These are phyloP conservation scores for Enhydra lutris DNA, from an alignment of 2,113 vertebrate genomes.

Conservation along the genomic window DNA sequence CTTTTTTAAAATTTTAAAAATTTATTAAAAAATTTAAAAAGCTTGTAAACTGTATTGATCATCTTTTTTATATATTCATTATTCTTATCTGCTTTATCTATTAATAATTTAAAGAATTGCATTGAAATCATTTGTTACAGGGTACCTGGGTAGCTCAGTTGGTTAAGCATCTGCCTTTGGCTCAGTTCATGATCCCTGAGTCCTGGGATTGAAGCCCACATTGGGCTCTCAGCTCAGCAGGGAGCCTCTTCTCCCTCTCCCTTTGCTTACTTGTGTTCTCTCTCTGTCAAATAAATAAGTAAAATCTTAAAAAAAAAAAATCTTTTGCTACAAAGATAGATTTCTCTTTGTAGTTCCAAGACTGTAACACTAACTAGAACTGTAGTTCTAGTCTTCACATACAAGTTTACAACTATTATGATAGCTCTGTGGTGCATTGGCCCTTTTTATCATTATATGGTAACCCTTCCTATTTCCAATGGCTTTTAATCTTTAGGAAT, in stretches of 20 bases:
- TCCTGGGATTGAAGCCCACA: too few species aligned
- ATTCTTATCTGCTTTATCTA: neutral
- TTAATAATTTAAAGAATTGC: neutral
- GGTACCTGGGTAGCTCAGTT: too few species aligned
- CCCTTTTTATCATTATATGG: neutral
- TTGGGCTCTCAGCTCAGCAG: too few species aligned
- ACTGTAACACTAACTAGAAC: neutral
- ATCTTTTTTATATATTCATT: neutral
- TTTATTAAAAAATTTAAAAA: neutral
- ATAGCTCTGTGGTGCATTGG: neutral
- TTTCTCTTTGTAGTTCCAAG: neutral
- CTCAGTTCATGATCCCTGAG: too few species aligned
- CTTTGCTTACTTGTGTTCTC: too few species aligned
- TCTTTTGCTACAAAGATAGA: neutral
- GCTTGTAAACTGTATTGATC: neutral
- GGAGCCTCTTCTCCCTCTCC: too few species aligned
- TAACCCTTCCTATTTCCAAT: neutral
- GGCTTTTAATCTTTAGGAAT: neutral
- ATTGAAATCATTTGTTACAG: neutral
- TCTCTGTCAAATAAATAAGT: too few species aligned
- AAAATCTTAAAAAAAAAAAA: neutral
- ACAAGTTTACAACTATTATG: neutral
- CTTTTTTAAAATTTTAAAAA: neutral
- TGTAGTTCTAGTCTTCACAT: neutral
- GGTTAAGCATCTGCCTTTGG: too few species aligned